These are phyloP conservation scores for Drosophila setifemur DNA, from an alignment of 1,140 invertebrate genomes.

Conservation along the genomic window DNA sequence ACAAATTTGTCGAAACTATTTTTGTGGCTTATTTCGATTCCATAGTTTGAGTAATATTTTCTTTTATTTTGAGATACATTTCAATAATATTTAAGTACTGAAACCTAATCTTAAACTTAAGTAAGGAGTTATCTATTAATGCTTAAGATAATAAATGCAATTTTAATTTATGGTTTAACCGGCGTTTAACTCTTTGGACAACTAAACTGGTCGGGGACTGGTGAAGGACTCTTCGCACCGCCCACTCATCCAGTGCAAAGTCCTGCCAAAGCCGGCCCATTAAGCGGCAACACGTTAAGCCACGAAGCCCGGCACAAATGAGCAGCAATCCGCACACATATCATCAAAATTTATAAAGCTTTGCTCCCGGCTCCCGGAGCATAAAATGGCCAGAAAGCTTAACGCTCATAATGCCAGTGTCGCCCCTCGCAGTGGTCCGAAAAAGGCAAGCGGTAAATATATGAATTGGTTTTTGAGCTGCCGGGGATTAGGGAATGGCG, in stretches of 20 bases:
- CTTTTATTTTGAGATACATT: too few species aligned
- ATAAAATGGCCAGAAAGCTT: conserved; percentile 64
- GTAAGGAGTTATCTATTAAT: too few species aligned
- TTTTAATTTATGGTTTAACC: too few species aligned
- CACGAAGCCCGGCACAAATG: conserved; percentile 50
- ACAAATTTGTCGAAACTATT: too few species aligned
- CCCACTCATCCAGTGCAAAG: conserved; percentile 17
- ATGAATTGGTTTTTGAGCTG: conserved; percentile 76
- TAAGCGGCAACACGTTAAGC: conserved; percentile 59
- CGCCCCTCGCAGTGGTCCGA: conserved; percentile 12
- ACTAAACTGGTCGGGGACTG: conserved; percentile 2
- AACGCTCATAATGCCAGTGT: conserved; percentile 67
- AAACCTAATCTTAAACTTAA: too few species aligned
- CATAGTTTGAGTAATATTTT: too few species aligned
- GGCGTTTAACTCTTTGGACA: conserved; percentile 18
- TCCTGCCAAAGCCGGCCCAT: conserved; percentile 40
- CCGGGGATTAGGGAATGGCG: not conserved
- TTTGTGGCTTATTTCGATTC: too few species aligned
- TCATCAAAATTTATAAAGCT: conserved; percentile 74
- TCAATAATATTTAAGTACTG: too few species aligned
- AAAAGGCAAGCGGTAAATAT: conserved; percentile 69
- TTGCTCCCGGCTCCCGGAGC: conserved; percentile 33
- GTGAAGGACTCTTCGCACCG: not conserved
- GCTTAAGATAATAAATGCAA: too few species aligned
- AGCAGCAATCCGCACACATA: conserved; percentile 42